Conservation (phyloP, 2,888 invertebrate genomes). For the Ochlodes sylvanus region DNA sequence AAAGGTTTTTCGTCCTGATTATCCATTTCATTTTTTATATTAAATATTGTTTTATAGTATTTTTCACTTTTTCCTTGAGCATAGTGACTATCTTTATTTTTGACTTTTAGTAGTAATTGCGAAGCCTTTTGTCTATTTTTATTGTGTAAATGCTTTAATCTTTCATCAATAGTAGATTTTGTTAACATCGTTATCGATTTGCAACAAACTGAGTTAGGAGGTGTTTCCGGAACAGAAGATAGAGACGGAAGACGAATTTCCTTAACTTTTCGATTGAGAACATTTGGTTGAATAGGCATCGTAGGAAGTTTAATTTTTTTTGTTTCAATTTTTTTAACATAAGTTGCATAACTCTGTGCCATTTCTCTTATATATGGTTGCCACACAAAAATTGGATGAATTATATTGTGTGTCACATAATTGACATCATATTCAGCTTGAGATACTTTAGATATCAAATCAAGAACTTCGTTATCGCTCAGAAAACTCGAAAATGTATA, state of each 20-base stretch:
- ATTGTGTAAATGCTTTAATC: slow-evolving; percentile 62
- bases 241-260: slow-evolving; percentile 35
- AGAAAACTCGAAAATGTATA: slow-evolving; percentile 70
- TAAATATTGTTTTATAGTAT: slow-evolving; percentile 55
- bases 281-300: slow-evolving; percentile 65
- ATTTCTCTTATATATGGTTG: slow-evolving; percentile 76
- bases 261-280: slow-evolving; percentile 63
- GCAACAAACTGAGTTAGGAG: slow-evolving; percentile 58
- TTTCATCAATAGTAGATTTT: slow-evolving; percentile 68
- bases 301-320: slow-evolving; percentile 65
- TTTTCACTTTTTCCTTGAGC: slow-evolving; percentile 62
- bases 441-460: slow-evolving; percentile 74
- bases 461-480: slow-evolving; percentile 72
- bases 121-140: slow-evolving; percentile 68
- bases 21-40: slow-evolving; percentile 59
- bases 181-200: slow-evolving; percentile 66
- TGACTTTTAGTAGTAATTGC: slow-evolving; percentile 62
- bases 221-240: slow-evolving; percentile 52
- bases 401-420: slow-evolving; percentile 78
- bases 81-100: slow-evolving; percentile 59
- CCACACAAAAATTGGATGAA: slow-evolving; percentile 77
- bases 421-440: slow-evolving; percentile 77
- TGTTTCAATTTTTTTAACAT: slow-evolving; percentile 61
- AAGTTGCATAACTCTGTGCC: slow-evolving; percentile 65
- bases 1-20: slow-evolving; percentile 49